Evolutionary conservation across 1,140 invertebrate species (phyloP).

Genomic region (Proctacanthus coquilletti): DNA sequence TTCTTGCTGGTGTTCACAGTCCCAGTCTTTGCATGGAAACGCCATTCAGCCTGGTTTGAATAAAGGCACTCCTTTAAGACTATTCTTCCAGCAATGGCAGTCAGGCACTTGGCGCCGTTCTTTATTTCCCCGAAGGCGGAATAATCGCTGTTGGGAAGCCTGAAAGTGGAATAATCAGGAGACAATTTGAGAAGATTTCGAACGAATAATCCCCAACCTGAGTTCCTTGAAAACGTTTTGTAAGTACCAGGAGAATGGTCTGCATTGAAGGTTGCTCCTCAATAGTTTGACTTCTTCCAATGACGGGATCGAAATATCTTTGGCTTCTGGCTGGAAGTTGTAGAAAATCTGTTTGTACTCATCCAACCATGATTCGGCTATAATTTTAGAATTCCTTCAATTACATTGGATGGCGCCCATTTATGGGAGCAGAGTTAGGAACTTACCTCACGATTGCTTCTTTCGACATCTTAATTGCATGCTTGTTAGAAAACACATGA

Average conservation of each 20-base stretch:
- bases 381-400: conserved; percentile 61
- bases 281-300: conserved; percentile 31
- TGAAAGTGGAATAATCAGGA: no score
- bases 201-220: conserved; percentile 14
- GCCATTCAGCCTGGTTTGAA: no score
- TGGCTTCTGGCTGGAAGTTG: conserved; percentile 16
- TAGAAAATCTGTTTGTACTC: conserved; percentile 65
- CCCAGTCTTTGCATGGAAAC: conserved; percentile 5
- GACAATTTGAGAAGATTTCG: neutral
- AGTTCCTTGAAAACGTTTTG: conserved; percentile 52
- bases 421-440: no score
- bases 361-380: conserved; percentile 79
- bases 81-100: neutral
- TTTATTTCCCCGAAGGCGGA: conserved; percentile 1
- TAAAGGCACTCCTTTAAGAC: no score
- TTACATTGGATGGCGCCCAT: no score
- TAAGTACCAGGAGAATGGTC: conserved; percentile 87
- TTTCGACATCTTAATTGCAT: conserved; percentile 64
- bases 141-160: neutral
- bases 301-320: conserved; percentile 10
- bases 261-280: conserved; percentile 62
- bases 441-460: no score
- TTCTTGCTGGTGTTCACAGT: conserved; percentile 9
- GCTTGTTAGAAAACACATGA: conserved; percentile 59
- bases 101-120: neutral